Conservation (phyloP, 2,113 vertebrate species). For the Ailuropoda melanoleuca region DNA sequence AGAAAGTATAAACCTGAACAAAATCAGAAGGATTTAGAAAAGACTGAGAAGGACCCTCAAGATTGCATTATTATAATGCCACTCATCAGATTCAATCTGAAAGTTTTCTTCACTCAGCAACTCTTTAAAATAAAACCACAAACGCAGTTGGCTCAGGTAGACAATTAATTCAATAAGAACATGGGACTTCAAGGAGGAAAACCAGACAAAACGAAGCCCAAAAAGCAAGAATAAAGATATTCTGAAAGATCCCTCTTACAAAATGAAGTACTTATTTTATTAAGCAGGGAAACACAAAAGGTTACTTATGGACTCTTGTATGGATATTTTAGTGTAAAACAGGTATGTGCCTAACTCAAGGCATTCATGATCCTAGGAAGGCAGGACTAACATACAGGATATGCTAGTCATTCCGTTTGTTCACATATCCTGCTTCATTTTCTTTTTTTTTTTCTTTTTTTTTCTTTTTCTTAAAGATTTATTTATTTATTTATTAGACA, state of each 20-base stretch:
- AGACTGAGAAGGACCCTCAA: background rate
- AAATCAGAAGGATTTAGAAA: background rate
- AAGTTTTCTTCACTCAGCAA: background rate
- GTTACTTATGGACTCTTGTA: background rate
- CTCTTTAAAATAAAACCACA: slow-evolving; percentile 36
- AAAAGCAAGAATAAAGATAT: background rate
- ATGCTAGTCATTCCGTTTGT: background rate
- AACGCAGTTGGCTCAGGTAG: background rate
- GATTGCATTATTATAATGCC: background rate
- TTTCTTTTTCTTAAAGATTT: too few species aligned
- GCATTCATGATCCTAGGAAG: background rate
- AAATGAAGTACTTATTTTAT: background rate
- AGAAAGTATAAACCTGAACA: background rate
- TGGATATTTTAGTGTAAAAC: background rate
- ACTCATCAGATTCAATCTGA: background rate
- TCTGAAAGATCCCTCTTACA: background rate
- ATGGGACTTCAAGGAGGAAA: background rate
- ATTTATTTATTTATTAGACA: too few species aligned
- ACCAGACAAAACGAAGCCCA: background rate
- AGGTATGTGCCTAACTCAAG: too few species aligned
- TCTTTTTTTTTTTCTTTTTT: too few species aligned
- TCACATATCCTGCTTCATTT: background rate
- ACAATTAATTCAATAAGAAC: background rate
- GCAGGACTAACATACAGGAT: background rate
- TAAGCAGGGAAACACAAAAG: background rate